phyloP scores from a whole-genome alignment of 1,140 invertebrate species.

The Brachystomella parvula region DNA sequence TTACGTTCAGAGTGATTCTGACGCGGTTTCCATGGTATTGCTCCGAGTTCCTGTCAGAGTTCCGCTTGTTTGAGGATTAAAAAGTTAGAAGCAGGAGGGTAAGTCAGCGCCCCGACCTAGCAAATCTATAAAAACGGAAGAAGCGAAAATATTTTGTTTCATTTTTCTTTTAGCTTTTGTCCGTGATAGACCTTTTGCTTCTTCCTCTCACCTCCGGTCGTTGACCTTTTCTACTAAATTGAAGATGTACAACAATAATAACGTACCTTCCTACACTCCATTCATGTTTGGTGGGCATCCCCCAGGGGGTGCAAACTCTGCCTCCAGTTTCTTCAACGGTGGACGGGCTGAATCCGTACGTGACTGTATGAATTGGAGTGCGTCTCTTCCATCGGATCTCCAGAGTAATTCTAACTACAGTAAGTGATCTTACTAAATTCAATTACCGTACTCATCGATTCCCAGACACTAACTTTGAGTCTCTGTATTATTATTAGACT shows the following conservation, averaged over 20 bases:
- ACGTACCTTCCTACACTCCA: neutral
- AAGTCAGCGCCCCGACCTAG: neutral
- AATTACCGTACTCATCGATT: neutral
- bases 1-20: too few relatives aligned
- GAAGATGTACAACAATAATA: neutral
- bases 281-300: neutral
- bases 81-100: neutral
- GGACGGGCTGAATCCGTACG: neutral
- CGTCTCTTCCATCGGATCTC: neutral
- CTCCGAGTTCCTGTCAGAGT: neutral
- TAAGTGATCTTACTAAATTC: neutral
- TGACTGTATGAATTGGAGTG: neutral
- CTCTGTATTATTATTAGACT: neutral
- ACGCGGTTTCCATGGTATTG: too few relatives aligned
- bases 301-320: neutral
- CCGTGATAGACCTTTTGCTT: too few relatives aligned
- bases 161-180: neutral
- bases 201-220: neutral
- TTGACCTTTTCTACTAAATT: neutral
- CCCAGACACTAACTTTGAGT: neutral
- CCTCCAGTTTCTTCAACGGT: neutral
- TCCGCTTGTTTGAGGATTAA: neutral
- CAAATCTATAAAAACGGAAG: neutral
- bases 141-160: neutral
- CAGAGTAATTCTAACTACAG: neutral